Evolutionary conservation across 2,888 invertebrate genomes (phyloP).

Genomic region (Hypomecis punctinalis): DNA sequence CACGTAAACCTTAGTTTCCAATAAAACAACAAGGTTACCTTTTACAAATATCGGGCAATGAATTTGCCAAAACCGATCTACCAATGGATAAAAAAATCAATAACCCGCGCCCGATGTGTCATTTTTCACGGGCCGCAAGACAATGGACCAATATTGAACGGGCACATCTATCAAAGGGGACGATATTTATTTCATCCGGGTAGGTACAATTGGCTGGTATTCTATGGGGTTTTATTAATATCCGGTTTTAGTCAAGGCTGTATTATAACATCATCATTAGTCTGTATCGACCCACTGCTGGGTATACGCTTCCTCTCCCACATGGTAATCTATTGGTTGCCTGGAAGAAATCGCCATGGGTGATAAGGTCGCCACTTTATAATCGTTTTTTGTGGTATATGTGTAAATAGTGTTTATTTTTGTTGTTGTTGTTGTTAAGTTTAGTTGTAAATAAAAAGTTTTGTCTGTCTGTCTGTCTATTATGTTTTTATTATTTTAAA

Average conservation of each 20-base stretch:
- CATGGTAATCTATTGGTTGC: too few species aligned
- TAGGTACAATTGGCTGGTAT: constrained; percentile 10
- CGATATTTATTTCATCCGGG: constrained; percentile 18
- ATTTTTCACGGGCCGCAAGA: constrained; percentile 23
- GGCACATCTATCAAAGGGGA: constrained; percentile 24
- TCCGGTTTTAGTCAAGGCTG: background rate
- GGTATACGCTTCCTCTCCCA: too few species aligned
- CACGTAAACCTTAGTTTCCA: too few species aligned
- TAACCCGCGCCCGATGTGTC: constrained; percentile 15
- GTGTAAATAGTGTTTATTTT: too few species aligned
- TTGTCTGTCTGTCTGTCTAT: too few species aligned
- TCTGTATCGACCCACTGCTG: background rate
- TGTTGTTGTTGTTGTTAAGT: too few species aligned
- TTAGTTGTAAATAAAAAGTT: too few species aligned
- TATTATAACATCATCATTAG: background rate
- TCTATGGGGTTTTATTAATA: background rate
- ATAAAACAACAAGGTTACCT: background rate
- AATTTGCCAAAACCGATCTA: background rate
- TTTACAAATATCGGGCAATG: background rate
- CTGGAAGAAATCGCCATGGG: too few species aligned
- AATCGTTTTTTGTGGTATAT: too few species aligned
- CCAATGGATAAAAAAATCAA: constrained; percentile 15
- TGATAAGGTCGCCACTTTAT: too few species aligned
- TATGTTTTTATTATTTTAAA: too few species aligned
- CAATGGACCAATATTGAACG: constrained; percentile 24